Evolutionary conservation across 2,888 invertebrate genomes (phyloP).

Genomic region (Matsumyia berberina): DNA sequence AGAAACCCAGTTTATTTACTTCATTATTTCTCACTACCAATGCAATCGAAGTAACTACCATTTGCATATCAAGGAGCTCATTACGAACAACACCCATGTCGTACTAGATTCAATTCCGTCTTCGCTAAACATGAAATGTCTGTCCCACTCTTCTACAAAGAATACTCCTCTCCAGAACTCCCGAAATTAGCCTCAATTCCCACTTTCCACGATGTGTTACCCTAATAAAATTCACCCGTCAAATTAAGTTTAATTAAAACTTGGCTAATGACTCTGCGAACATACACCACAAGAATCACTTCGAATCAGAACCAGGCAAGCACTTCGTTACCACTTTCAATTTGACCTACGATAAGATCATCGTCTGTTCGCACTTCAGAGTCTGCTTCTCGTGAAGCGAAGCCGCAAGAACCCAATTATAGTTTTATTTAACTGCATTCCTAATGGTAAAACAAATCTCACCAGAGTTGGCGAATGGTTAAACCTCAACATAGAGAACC

Average conservation of each 20-base stretch:
- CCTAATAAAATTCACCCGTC: slow-evolving; percentile 20
- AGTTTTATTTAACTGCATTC: slow-evolving; percentile 31
- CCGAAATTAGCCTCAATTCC: slow-evolving; percentile 26
- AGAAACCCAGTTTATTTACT: too few species aligned
- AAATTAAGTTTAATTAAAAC: slow-evolving; percentile 28
- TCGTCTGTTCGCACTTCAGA: too few species aligned
- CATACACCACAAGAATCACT: slow-evolving; percentile 12
- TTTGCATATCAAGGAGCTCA: too few species aligned
- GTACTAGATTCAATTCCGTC: too few species aligned
- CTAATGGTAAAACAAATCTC: slow-evolving; percentile 6
- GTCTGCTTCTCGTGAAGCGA: background rate
- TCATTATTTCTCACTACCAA: too few species aligned
- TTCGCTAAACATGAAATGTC: too few species aligned
- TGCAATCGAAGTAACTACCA: too few species aligned
- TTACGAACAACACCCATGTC: too few species aligned
- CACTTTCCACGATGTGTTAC: slow-evolving; percentile 24
- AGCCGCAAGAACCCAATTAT: slow-evolving; percentile 24
- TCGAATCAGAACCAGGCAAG: background rate
- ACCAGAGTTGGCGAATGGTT: background rate
- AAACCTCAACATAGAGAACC: slow-evolving; percentile 14
- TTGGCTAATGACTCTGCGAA: slow-evolving; percentile 23
- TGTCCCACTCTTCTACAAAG: too few species aligned
- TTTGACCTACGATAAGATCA: slow-evolving; percentile 5
- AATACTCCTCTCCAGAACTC: background rate
- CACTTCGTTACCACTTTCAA: slow-evolving; percentile 18